Percentiles rank a stretch among this genome's conserved stretches.
Evolutionary conservation across 2,113 vertebrate species (phyloP).

Genomic region (Cathartes aura): DNA sequence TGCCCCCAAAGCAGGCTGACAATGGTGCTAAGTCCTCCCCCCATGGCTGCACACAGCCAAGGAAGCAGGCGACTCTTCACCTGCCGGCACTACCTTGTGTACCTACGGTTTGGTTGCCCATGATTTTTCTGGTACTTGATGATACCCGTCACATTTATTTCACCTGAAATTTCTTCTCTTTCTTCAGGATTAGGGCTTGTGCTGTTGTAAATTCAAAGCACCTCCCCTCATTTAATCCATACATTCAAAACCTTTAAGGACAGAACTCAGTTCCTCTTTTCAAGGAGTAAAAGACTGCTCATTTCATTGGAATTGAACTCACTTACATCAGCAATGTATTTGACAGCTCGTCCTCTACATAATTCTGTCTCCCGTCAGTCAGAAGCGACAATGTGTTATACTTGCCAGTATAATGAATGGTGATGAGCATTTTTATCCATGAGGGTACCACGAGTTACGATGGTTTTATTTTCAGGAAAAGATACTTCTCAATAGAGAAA

Average conservation of each 20-base stretch:
- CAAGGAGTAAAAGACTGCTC: neutral
- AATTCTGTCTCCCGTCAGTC: neutral
- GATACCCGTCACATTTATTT: neutral
- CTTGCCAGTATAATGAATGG: neutral
- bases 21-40: neutral
- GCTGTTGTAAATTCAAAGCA: neutral
- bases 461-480: neutral
- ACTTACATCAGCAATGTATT: neutral
- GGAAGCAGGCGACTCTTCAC: neutral
- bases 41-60: accelerated
- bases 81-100: neutral
- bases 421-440: neutral
- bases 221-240: neutral
- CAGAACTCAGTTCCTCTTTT: neutral
- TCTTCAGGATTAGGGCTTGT: neutral
- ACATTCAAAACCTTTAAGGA: neutral
- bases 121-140: neutral
- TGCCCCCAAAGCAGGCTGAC: neutral
- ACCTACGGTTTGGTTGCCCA: neutral
- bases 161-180: neutral
- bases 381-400: neutral
- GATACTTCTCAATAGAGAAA: neutral
- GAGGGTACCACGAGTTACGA: neutral
- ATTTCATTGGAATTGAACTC: neutral
- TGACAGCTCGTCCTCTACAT: neutral